Conservation (phyloP, 2,888 invertebrate species). For the Melanargia galathea region DNA sequence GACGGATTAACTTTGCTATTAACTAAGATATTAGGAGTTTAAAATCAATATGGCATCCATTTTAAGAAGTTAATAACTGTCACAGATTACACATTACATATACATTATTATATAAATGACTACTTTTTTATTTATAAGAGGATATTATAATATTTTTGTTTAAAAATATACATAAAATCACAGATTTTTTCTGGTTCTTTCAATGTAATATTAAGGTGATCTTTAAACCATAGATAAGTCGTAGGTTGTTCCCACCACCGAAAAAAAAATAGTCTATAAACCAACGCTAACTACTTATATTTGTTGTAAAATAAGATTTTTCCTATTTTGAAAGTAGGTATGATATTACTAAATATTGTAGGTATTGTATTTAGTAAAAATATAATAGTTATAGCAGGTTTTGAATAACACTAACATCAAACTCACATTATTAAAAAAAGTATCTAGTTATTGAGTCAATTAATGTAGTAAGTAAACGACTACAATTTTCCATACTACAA, state of each 20-base stretch:
- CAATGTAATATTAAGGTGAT: slow-evolving; percentile 27
- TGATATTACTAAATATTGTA: no score
- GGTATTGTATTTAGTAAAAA: no score
- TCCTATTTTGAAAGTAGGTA: no score
- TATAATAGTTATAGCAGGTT: slow-evolving; percentile 12
- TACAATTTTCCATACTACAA: not conserved
- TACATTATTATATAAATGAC: slow-evolving; percentile 15
- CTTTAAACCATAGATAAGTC: slow-evolving; percentile 29
- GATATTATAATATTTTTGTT: slow-evolving; percentile 3
- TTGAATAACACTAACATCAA: slow-evolving; percentile 25
- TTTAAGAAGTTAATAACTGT: slow-evolving; percentile 39
- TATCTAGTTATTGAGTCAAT: not conserved
- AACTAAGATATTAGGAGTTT: slow-evolving; percentile 47
- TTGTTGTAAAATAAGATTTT: no score
- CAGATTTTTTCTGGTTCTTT: slow-evolving; percentile 33
- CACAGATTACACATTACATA: slow-evolving; percentile 28
- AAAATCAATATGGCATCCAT: slow-evolving; percentile 72
- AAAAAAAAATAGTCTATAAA: slow-evolving; percentile 35
- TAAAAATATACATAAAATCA: slow-evolving; percentile 22
- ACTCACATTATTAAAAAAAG: slow-evolving; percentile 24
- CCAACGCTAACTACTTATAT: slow-evolving; percentile 29
- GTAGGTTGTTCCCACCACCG: slow-evolving; percentile 63
- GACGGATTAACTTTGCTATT: slow-evolving; percentile 57
- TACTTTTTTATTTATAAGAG: slow-evolving; percentile 8
- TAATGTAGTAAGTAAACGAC: not conserved